Evolutionary conservation across 2,888 invertebrate genomes (phyloP).

Genomic region (Rhabditoides inermis): DNA sequence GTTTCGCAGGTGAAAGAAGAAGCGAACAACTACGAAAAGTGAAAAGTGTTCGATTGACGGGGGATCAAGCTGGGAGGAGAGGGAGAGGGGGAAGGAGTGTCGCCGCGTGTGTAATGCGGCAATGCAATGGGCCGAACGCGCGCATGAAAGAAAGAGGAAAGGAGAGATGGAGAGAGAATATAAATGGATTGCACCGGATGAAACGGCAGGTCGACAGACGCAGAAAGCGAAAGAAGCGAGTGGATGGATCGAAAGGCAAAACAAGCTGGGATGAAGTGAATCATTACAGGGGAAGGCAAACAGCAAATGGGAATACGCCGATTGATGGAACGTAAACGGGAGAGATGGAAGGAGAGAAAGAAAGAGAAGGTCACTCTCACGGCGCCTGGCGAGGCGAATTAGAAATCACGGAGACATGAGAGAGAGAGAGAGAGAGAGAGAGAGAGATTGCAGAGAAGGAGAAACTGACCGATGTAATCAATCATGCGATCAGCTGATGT

Average conservation of each 20-base stretch:
- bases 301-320: too few species aligned
- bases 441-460: background rate
- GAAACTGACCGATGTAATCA: too few species aligned
- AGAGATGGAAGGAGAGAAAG: slow-evolving; percentile 2
- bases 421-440: background rate
- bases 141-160: background rate
- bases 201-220: too few species aligned
- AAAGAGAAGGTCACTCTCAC: background rate
- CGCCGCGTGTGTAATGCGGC: background rate
- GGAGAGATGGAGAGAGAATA: background rate
- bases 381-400: too few species aligned
- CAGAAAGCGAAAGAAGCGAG: too few species aligned
- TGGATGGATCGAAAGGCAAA: too few species aligned
- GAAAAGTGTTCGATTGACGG: background rate
- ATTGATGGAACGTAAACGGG: too few species aligned
- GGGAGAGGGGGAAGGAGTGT: background rate
- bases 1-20: too few species aligned
- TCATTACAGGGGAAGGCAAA: too few species aligned
- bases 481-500: slow-evolving; percentile 2
- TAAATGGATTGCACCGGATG: background rate
- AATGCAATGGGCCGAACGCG: background rate
- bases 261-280: too few species aligned
- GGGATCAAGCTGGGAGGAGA: background rate
- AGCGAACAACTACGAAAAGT: too few species aligned
- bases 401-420: background rate